Evolutionary conservation across 2,797 vertebrate genomes (phyloP).

Genomic region (Enteromius radiatus): DNA sequence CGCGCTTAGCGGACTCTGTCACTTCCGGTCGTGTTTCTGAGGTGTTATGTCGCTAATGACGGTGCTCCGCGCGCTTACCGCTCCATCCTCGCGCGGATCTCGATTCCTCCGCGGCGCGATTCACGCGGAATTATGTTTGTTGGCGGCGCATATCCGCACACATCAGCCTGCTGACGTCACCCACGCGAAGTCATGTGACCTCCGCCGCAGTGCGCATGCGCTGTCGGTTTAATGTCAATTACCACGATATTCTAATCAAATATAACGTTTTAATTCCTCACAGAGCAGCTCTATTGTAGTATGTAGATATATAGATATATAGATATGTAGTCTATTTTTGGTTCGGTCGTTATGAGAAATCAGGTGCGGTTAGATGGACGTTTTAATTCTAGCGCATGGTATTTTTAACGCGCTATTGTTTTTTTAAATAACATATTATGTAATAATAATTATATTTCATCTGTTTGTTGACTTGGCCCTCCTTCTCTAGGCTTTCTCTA

Average conservation of each 20-base stretch:
- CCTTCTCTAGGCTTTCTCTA: no score
- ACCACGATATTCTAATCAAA: no score
- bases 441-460: background rate
- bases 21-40: background rate
- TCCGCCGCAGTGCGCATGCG: constrained; percentile 7
- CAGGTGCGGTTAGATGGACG: background rate
- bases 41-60: no score
- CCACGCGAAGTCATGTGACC: background rate
- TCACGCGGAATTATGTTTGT: background rate
- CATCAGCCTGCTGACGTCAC: constrained; percentile 42
- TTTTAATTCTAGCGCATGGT: background rate
- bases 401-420: background rate
- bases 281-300: no score
- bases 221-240: background rate
- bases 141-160: constrained; percentile 29
- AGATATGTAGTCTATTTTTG: background rate
- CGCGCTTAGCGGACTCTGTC: background rate
- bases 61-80: background rate
- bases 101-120: background rate
- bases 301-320: no score
- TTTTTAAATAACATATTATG: background rate
- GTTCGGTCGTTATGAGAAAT: background rate
- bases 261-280: background rate
- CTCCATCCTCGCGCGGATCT: constrained; percentile 12
- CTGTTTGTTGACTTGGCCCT: no score